phyloP scores from a whole-genome alignment of 2,113 vertebrate genomes.

The Heterotis niloticus region DNA sequence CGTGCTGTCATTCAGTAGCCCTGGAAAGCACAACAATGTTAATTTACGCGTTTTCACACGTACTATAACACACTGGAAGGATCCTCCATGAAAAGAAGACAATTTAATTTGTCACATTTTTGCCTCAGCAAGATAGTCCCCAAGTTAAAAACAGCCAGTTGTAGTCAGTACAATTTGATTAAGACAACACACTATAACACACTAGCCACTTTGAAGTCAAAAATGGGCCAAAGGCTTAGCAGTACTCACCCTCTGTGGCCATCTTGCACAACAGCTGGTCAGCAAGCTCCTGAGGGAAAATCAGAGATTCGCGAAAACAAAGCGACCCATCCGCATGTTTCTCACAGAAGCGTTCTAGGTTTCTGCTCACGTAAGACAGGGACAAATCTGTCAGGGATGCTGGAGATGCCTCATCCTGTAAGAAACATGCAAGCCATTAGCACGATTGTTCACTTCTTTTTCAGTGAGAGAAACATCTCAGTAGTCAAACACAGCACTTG shows the following conservation, averaged over 20 bases:
- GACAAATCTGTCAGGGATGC: conserved; percentile 87
- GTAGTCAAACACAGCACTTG: background rate
- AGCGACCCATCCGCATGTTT: conserved; percentile 87
- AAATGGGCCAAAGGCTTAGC: background rate
- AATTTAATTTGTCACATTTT: background rate
- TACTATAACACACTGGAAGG: background rate
- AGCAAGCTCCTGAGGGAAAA: conserved; percentile 95
- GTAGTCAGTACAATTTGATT: background rate
- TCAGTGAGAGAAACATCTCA: background rate
- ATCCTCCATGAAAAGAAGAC: background rate
- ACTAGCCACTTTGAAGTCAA: background rate
- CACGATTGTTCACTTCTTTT: background rate
- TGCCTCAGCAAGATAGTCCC: too few relatives aligned
- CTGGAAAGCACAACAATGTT: conserved; percentile 53
- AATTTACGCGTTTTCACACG: background rate
- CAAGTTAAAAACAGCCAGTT: background rate
- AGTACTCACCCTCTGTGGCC: conserved; percentile 82
- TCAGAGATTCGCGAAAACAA: conserved; percentile 84
- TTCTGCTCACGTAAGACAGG: conserved; percentile 84
- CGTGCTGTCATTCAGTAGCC: conserved; percentile 90
- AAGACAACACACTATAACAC: background rate
- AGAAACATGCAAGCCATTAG: background rate
- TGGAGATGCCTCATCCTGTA: conserved; percentile 87
- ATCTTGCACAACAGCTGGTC: conserved; percentile 92
- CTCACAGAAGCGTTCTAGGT: conserved; percentile 86